phyloP scores from a whole-genome alignment of 1,140 invertebrate genomes.

The Halesus radiatus region DNA sequence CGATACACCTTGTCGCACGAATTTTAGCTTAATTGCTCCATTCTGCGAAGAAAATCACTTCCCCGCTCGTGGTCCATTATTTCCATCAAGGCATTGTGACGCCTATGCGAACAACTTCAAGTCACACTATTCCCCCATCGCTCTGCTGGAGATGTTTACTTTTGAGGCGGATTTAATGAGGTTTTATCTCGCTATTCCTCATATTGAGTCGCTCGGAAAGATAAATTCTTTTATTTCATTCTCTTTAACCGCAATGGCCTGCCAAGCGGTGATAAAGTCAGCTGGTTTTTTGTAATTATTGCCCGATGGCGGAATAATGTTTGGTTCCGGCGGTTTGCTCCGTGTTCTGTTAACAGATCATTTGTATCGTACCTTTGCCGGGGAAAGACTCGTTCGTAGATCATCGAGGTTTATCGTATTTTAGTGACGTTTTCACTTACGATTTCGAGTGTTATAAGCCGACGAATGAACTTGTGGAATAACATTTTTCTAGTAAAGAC shows the following conservation, averaged over 20 bases:
- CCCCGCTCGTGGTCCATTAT: conserved; percentile 14
- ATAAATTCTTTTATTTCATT: conserved; percentile 31
- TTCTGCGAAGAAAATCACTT: not conserved
- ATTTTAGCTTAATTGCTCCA: conserved; percentile 16
- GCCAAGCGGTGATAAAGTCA: conserved; percentile 34
- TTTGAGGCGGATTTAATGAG: not conserved
- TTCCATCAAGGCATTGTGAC: not conserved
- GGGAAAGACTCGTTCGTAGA: conserved; percentile 16
- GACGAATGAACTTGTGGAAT: no score
- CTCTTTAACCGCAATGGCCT: conserved; percentile 31
- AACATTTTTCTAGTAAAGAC: no score
- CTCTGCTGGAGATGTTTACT: not conserved
- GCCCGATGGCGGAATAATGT: conserved; percentile 6
- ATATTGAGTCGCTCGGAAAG: conserved; percentile 25
- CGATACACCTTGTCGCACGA: conserved; percentile 29
- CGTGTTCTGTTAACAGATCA: conserved; percentile 22
- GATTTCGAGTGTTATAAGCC: no score
- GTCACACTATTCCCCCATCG: not conserved
- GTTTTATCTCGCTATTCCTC: conserved; percentile 12
- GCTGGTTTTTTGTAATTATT: conserved; percentile 36
- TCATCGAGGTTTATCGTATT: not conserved
- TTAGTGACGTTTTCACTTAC: no score
- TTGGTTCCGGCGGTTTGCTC: conserved; percentile 2
- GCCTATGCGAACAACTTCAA: not conserved
- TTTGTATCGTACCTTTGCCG: conserved; percentile 20